Base-by-base conservation (phyloP, 2,113 vertebrate species). In the Calidris pugnax region DNA sequence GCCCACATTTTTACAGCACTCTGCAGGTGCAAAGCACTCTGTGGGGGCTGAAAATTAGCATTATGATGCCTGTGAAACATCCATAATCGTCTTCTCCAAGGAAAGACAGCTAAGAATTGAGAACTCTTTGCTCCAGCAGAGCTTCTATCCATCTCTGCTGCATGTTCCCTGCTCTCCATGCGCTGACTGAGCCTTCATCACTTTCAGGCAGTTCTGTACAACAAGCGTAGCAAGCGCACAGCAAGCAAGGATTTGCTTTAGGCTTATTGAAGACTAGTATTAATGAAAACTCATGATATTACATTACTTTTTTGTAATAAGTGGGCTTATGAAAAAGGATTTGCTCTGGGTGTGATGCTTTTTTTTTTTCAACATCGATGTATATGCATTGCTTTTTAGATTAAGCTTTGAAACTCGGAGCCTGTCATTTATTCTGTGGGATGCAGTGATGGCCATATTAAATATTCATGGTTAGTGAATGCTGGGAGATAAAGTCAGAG, bases 251-350 rank as follows among this genome's bases (percentile, higher is more conserved):
- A 92, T 95, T 97, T 94, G 96, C 92, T 97, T 78, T 62, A 94
- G 96, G 97, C 88, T 96, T 91, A 90, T 17, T 94, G 95, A 95
- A 95, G 90, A 82, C 94, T 85, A 85, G 77, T 82, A 91, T 97
- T 97, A 96, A 96, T 95, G 92, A 93, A 97, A 96, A 94, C 73
- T 90, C 94, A 85, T 85, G 79, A 93, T 94, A 96, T 78, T 89
- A 96, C 92, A 87, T 90, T 95, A 89, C 80, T 67, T 94, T 90
- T 89, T 95, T 96, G 91, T 78, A 95, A 90, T 97, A 97, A 95
- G 83, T 91, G 80, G 80, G 64, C 82, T 96, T 89, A 93, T 92
- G 86, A 90, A 89, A 95, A 97, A 94, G 89, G 80, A 92, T 94
- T 94, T 95, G 64, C 88, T 93, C 68, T 87, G 73, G 64, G 68